A percentile compares a stretch with the other conserved stretches of the same genome.
Evolutionary conservation across 2,797 vertebrate genomes (phyloP).

Genomic region (Sorex maritimensis): DNA sequence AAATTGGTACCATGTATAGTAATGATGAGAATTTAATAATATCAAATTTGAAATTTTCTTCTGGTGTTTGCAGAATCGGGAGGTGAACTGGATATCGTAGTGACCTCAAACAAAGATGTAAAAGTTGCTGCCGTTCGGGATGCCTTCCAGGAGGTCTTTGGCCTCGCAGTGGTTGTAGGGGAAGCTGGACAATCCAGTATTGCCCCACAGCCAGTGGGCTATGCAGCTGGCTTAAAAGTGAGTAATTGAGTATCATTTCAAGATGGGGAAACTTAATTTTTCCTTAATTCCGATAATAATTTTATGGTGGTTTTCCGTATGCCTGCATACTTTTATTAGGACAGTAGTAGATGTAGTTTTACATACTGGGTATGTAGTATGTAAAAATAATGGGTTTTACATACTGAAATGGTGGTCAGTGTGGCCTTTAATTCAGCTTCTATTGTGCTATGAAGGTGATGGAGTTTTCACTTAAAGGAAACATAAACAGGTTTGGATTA

Average conservation of each 20-base stretch:
- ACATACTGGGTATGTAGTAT: too few relatives aligned
- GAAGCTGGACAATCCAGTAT: conserved; percentile 97
- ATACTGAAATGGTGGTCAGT: background rate
- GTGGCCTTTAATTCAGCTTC: conserved; percentile 39
- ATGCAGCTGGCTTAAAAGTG: conserved; percentile 97
- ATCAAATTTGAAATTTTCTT: conserved; percentile 54
- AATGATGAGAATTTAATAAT: conserved; percentile 57
- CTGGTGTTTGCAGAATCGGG: conserved; percentile 94
- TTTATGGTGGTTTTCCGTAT: background rate
- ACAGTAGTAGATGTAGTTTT: background rate
- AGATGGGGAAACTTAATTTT: background rate
- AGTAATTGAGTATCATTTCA: conserved; percentile 35
- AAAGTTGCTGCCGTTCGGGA: conserved; percentile 96
- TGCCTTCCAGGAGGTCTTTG: conserved; percentile 98
- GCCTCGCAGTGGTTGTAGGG: conserved; percentile 96
- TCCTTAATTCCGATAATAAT: background rate
- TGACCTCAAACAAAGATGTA: conserved; percentile 96
- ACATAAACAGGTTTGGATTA: conserved; percentile 45
- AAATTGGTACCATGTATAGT: conserved; percentile 13
- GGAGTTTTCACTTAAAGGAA: conserved; percentile 27
- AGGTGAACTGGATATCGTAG: conserved; percentile 97
- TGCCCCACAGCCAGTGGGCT: conserved; percentile 98
- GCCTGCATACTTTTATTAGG: background rate
- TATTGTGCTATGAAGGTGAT: background rate
- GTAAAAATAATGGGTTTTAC: conserved; percentile 10